Conservation (phyloP, 53 echinoderm and acorn worm genomes). For the Echinometra lucunter region DNA sequence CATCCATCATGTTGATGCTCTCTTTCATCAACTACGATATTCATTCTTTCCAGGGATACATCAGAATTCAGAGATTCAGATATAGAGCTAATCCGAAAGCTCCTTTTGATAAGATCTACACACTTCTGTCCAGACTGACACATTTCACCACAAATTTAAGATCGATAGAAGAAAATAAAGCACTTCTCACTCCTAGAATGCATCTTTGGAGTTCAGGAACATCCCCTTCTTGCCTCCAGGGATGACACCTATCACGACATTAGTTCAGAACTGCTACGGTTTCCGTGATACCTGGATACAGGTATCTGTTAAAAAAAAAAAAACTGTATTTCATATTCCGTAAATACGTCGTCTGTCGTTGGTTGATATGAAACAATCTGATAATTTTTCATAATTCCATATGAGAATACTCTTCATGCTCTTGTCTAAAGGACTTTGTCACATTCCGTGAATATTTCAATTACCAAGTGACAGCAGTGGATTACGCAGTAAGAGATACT, state of each 20-base stretch:
- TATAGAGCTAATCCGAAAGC: background rate
- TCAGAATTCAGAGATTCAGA: background rate
- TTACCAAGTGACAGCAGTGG: no score
- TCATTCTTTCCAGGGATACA: background rate
- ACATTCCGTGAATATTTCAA: no score
- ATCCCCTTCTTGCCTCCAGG: background rate
- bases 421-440: no score
- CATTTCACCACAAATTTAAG: background rate
- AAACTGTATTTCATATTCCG: background rate
- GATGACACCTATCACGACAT: background rate
- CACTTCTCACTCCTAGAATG: background rate
- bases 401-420: no score
- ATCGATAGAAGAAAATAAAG: background rate
- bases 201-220: background rate
- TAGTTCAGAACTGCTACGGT: background rate
- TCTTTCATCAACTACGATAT: background rate
- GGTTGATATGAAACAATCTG: no score
- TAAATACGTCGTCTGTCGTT: background rate
- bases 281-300: background rate
- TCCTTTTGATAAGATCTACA: background rate
- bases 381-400: no score
- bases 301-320: background rate
- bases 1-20: background rate
- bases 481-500: no score
- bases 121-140: background rate